Evolutionary conservation across 1,140 invertebrate species (phyloP).

Genomic region (Polyergus mexicanus): DNA sequence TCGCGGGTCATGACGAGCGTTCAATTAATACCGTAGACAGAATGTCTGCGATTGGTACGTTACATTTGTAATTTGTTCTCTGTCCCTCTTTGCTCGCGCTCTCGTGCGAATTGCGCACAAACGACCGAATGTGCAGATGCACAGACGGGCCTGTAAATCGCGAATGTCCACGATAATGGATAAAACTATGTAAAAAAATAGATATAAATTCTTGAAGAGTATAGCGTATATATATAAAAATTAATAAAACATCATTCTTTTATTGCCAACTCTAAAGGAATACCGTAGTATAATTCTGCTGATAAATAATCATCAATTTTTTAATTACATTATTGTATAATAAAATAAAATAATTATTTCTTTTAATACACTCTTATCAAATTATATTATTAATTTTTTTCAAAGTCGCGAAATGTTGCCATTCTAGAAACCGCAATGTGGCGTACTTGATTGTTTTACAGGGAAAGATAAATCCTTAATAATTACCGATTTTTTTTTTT

Average conservation of each 20-base stretch:
- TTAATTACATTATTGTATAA: neutral
- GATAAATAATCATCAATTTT: constrained; percentile 17
- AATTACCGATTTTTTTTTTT: constrained; percentile 31
- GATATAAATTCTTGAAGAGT: neutral
- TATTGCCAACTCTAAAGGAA: neutral
- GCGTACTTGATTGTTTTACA: constrained; percentile 10
- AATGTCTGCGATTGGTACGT: constrained; percentile 53
- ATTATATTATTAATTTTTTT: neutral
- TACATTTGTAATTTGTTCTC: constrained; percentile 54
- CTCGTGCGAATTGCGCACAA: constrained; percentile 26
- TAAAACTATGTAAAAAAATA: neutral
- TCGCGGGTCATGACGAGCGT: constrained; percentile 46
- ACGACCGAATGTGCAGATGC: neutral
- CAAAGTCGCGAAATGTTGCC: neutral
- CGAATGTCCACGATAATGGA: neutral
- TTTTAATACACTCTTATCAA: neutral
- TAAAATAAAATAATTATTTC: neutral
- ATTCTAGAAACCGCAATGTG: constrained; percentile 2
- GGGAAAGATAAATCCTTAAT: constrained; percentile 30
- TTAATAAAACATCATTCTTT: constrained; percentile 25
- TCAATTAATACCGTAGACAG: constrained; percentile 56
- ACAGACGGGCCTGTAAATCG: constrained; percentile 18
- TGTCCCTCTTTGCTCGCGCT: constrained; percentile 28
- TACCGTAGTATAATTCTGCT: neutral
- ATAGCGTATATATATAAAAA: constrained; percentile 3